Evolutionary conservation across 2,797 vertebrate genomes (phyloP), one percentile per base, ranked within the genome.

Genomic region (Diplodus puntazzo): DNA sequence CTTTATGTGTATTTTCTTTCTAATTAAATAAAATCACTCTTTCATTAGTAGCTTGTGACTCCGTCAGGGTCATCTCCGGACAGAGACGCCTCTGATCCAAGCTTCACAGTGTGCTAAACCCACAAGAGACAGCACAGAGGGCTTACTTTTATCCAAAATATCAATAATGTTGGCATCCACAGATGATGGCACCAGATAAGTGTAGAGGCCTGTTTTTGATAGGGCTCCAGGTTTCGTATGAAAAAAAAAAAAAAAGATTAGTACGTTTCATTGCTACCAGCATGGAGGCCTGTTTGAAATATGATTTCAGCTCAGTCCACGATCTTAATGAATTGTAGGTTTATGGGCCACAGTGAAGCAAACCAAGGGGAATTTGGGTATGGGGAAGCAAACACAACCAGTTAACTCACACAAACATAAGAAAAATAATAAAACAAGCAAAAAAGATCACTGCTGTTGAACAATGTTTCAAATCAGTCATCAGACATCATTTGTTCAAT

Each of bases 131-230:
- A 58, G 70, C 76, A 75, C 67, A 87, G 66, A 80, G 68, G 66
- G 63, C 42, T 77, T 61, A 77, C 77, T 90, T 91, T 80, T 75
- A 91, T 88, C 75, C 81, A 70, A 81, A 79, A 90, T 87, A 88
- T 89, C 87, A 89, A 78, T 89, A 82, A 73, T 68, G 55, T 61
- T 86, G 84, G 83, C 77, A 82, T 79, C 62, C 5, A 20, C 5
- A 54, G 73, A 78, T 45, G 52, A 82, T 81, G 81, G 87, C 76
- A 86, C 2, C 59, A 73, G 75, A 84, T 85, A 71, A 91, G 65
- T 75, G 73, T 52, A 18, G 43, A 66, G 25, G 55, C 21, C 11
- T 2, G 30, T 79, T 86, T 59, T 59, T 88, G 79, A 88, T 66
- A 49, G 3, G 52, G 21, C 63, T 86, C 82, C 84, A 89, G 68